Evolutionary conservation across 2,888 invertebrate species (phyloP).

Genomic region (Dendrolimus houi): DNA sequence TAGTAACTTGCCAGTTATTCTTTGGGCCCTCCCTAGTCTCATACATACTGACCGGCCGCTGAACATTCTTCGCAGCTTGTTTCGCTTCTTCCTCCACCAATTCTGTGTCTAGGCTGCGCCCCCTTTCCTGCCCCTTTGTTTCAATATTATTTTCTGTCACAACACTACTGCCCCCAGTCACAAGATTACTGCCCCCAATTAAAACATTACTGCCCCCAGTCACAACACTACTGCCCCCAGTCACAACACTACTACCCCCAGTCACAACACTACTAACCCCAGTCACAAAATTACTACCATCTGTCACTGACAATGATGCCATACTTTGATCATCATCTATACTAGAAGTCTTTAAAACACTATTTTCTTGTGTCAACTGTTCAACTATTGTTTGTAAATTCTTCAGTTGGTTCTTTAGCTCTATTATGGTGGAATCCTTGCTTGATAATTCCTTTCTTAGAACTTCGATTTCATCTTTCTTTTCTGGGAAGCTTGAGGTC

Average conservation of each 20-base stretch:
- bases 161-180: conserved; percentile 20
- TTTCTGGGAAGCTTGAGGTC: conserved; percentile 30
- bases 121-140: conserved; percentile 43
- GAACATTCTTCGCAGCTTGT: conserved; percentile 55
- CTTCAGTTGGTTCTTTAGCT: conserved; percentile 78
- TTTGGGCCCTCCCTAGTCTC: conserved; percentile 85
- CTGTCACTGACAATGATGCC: conserved; percentile 54
- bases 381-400: conserved; percentile 82
- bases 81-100: conserved; percentile 62
- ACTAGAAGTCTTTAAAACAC: conserved; percentile 80
- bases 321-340: conserved; percentile 60
- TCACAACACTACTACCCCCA: conserved; percentile 17
- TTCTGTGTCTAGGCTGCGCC: conserved; percentile 61
- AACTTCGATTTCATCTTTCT: conserved; percentile 42
- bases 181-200: conserved; percentile 27
- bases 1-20: conserved; percentile 77
- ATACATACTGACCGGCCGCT: conserved; percentile 92
- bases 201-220: conserved; percentile 50
- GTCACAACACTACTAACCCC: conserved; percentile 1
- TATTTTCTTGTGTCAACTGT: conserved; percentile 87
- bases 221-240: conserved; percentile 38
- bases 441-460: conserved; percentile 76
- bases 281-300: conserved; percentile 37
- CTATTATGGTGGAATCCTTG: conserved; percentile 80
- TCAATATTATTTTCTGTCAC: neutral